Conservation (phyloP, 2,797 vertebrate species). For the Oreochromis mossambicus region DNA sequence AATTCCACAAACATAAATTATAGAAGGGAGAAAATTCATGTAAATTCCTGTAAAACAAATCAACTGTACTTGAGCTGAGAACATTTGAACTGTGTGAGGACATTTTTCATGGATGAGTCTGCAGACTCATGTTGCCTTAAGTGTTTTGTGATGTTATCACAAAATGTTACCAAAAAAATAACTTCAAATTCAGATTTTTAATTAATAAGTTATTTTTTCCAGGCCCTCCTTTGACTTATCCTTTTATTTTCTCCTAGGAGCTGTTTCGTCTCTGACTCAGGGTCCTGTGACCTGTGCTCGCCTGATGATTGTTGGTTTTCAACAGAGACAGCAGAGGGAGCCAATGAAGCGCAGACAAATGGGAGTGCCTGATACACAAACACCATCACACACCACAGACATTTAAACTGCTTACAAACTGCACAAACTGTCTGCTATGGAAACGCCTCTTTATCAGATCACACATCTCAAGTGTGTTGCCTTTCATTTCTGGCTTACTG, state of each 20-base stretch:
- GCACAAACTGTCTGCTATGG: fast-evolving
- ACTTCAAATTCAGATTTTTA: background rate
- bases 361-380: background rate
- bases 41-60: background rate
- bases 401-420: background rate
- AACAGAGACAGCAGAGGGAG: constrained; percentile 5
- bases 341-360: background rate
- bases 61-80: background rate
- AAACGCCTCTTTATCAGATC: background rate
- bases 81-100: background rate
- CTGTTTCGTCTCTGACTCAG: background rate
- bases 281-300: background rate
- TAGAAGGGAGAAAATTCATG: background rate
- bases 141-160: background rate
- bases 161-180: background rate
- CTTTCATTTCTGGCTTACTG: background rate
- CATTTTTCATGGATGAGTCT: background rate
- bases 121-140: background rate
- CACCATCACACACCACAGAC: background rate
- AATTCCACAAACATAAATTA: background rate
- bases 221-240: background rate
- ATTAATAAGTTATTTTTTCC: background rate
- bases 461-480: background rate
- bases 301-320: background rate
- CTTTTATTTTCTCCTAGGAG: background rate